Conservation (phyloP, 2,113 vertebrate species). For the Carollia perspicillata region DNA sequence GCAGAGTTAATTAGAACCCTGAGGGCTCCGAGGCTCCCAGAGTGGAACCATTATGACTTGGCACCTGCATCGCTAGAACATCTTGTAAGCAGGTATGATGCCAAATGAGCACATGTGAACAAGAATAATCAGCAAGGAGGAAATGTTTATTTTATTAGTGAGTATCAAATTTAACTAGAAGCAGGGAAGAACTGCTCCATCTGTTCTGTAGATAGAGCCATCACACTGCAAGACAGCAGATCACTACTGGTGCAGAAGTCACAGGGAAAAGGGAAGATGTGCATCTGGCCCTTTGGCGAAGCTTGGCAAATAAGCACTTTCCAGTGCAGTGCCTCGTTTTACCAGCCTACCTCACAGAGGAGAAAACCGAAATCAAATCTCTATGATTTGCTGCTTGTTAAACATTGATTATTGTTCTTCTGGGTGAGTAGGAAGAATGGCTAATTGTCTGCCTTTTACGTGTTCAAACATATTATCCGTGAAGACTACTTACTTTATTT, state of each 20-base stretch:
- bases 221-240: background rate
- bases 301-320: background rate
- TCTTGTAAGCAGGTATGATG: background rate
- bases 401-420: background rate
- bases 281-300: background rate
- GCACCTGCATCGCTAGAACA: background rate
- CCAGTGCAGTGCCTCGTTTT: background rate
- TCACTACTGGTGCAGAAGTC: background rate
- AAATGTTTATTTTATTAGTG: background rate
- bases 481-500: background rate
- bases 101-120: constrained; percentile 60
- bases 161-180: background rate
- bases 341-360: background rate
- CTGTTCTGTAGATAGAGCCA: background rate
- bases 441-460: background rate
- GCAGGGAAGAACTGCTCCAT: background rate
- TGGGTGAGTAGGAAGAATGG: background rate
- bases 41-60: background rate
- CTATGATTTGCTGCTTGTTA: background rate
- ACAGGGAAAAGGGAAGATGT: background rate
- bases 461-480: background rate
- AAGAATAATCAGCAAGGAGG: constrained; percentile 1
- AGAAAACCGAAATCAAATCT: background rate
- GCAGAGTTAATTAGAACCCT: background rate
- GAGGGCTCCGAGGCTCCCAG: background rate